phyloP scores from a whole-genome alignment of 2,888 invertebrate species.

The Drosophila nigritarsus region DNA sequence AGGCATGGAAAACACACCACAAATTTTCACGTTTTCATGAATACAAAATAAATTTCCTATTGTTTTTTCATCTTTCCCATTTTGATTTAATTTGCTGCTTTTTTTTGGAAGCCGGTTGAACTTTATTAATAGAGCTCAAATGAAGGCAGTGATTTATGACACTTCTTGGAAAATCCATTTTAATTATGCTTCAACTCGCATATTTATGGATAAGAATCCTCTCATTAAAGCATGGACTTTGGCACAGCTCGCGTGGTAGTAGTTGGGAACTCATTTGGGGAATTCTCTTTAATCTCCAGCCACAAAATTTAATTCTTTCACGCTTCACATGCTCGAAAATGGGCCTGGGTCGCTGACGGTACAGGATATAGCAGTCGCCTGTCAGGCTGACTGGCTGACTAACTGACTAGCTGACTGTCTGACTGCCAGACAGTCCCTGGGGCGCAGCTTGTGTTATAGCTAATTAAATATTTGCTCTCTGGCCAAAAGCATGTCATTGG shows the following conservation, averaged over 20 bases:
- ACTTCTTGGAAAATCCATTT: constrained; percentile 46
- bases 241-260: constrained; percentile 20
- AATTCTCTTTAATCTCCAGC: constrained; percentile 58
- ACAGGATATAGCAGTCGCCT: constrained; percentile 51
- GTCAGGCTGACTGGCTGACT: constrained; percentile 29
- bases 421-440: constrained; percentile 30
- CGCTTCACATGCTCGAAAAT: constrained; percentile 57
- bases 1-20: background rate
- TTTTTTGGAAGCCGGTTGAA: constrained; percentile 1
- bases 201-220: constrained; percentile 31
- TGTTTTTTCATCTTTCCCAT: background rate
- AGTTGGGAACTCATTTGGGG: constrained; percentile 61
- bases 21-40: constrained; percentile 18
- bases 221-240: constrained; percentile 28
- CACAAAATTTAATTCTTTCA: constrained; percentile 61
- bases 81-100: background rate
- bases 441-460: constrained; percentile 58
- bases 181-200: constrained; percentile 60
- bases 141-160: constrained; percentile 60
- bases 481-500: constrained; percentile 59
- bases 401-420: constrained; percentile 19
- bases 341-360: constrained; percentile 15
- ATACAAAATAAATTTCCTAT: constrained; percentile 2
- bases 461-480: constrained; percentile 76
- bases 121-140: constrained; percentile 26